These are phyloP conservation scores for Orestias chungarensis DNA, from an alignment of 2,797 vertebrate genomes.

Conservation along the genomic window DNA sequence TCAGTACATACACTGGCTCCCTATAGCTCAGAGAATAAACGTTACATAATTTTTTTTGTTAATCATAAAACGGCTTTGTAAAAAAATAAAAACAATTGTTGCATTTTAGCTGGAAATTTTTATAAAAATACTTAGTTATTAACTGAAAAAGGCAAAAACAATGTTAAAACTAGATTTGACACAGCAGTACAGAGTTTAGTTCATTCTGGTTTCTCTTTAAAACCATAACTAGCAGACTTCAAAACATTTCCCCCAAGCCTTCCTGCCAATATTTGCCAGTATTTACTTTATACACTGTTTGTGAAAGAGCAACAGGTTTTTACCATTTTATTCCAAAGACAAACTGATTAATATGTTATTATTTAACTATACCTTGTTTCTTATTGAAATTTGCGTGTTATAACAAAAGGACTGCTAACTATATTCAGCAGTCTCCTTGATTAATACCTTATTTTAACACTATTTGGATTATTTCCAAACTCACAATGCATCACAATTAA, in stretches of 20 bases:
- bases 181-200: background rate
- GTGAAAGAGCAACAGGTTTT: background rate
- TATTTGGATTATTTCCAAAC: background rate
- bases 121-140: background rate
- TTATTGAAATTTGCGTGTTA: background rate
- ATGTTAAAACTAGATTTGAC: too few species aligned
- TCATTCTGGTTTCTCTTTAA: background rate
- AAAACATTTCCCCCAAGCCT: background rate
- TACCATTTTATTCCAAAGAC: background rate
- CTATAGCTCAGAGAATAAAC: too few species aligned
- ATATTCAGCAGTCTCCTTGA: background rate
- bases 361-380: background rate
- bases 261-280: background rate
- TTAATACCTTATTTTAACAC: background rate
- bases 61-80: too few species aligned
- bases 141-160: background rate
- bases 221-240: background rate
- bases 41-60: too few species aligned
- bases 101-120: background rate
- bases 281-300: background rate
- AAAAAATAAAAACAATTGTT: background rate
- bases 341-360: background rate
- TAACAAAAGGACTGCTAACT: background rate
- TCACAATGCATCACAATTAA: background rate
- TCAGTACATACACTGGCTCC: too few species aligned